These are phyloP conservation scores for Phalloptychus januarius DNA, from an alignment of 2,797 vertebrate species.

Conservation along the genomic window DNA sequence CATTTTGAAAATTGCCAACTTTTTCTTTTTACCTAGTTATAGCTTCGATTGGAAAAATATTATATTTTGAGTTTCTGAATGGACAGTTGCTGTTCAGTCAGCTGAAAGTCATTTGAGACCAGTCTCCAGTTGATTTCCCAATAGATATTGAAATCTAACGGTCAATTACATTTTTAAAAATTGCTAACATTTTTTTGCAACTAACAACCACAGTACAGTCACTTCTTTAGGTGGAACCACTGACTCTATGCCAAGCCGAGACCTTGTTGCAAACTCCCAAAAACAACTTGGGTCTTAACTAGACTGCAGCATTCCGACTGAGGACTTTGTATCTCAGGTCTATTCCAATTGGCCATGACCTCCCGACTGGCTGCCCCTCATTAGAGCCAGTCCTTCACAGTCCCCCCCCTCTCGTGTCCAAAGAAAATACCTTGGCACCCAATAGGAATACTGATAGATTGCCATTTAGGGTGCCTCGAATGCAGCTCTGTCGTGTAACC, in stretches of 20 bases:
- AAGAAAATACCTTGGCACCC: conserved; percentile 77
- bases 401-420: conserved; percentile 69
- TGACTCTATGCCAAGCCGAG: conserved; percentile 30
- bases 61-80: not conserved
- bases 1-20: not conserved
- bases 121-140: not conserved
- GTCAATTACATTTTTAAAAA: not conserved
- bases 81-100: not conserved
- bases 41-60: not conserved
- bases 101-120: not conserved
- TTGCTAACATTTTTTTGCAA: not conserved
- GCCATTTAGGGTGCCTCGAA: conserved; percentile 60
- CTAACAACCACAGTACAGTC: not conserved
- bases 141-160: not conserved
- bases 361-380: conserved; percentile 72
- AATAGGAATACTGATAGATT: conserved; percentile 70
- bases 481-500: conserved; percentile 37
- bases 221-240: conserved; percentile 32
- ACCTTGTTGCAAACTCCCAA: conserved; percentile 38
- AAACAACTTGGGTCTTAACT: conserved; percentile 47
- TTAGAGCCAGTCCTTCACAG: conserved; percentile 70
- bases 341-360: conserved; percentile 67
- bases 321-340: conserved; percentile 56
- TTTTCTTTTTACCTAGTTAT: not conserved
- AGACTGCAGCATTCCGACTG: conserved; percentile 24